phyloP scores from a whole-genome alignment of 2,113 vertebrate species.

The Platanista minor region DNA sequence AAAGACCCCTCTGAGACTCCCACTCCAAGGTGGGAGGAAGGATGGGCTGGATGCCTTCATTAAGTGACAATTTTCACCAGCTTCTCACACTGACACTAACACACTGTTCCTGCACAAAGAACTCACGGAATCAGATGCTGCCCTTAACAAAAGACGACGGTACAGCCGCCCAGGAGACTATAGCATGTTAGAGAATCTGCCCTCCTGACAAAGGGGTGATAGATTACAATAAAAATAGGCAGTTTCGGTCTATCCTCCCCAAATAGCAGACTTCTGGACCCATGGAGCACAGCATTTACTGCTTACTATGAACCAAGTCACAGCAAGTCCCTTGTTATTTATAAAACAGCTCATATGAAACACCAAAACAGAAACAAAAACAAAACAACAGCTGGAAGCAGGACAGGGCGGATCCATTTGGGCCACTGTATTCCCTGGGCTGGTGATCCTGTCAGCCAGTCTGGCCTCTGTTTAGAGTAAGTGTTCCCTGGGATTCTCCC shows the following conservation, averaged over 20 bases:
- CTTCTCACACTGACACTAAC: background rate
- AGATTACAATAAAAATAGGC: constrained; percentile 6
- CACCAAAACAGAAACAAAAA: background rate
- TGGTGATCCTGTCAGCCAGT: background rate
- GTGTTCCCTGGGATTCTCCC: background rate
- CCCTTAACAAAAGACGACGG: background rate
- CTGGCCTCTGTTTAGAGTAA: background rate
- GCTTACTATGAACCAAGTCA: background rate
- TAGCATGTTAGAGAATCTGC: background rate
- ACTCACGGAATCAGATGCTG: background rate
- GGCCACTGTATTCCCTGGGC: background rate
- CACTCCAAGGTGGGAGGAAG: accelerated
- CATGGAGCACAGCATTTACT: accelerated
- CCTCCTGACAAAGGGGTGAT: background rate
- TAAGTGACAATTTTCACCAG: accelerated
- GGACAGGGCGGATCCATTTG: background rate
- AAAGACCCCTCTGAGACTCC: background rate
- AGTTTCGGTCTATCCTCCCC: background rate
- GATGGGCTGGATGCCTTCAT: accelerated
- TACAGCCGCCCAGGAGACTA: accelerated
- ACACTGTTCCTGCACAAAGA: background rate
- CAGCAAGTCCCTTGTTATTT: background rate
- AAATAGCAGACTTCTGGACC: background rate
- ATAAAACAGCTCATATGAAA: background rate
- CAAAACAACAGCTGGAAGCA: background rate